Conservation (phyloP, 92 coral and sea anemone species). For the Paramuricea clavata region DNA sequence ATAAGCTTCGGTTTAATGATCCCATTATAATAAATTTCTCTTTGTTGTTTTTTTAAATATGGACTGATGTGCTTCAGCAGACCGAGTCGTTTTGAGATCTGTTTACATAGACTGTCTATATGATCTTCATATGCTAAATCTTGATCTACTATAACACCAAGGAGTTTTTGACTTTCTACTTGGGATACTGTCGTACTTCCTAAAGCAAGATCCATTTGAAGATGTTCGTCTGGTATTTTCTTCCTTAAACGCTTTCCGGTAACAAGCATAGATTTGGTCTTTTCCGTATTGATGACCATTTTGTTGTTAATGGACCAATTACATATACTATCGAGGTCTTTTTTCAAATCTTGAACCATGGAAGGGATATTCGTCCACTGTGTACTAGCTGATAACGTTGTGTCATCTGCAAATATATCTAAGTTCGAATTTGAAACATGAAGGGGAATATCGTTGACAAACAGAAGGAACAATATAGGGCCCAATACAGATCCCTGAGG, state of each 20-base stretch:
- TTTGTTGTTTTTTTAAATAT: not conserved
- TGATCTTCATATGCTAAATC: too few species aligned
- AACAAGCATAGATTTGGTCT: slow-evolving; percentile 54
- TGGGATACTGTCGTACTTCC: not conserved
- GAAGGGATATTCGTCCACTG: not conserved
- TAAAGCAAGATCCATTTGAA: not conserved
- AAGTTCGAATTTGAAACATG: slow-evolving; percentile 6
- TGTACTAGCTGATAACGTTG: not conserved
- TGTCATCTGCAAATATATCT: slow-evolving; percentile 16
- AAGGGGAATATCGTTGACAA: not conserved
- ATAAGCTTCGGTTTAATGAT: not conserved
- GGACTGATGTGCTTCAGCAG: slow-evolving; percentile 10
- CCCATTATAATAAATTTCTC: too few species aligned
- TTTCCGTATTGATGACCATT: slow-evolving; percentile 50
- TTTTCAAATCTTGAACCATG: not conserved
- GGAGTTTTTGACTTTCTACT: not conserved
- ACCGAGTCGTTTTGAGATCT: slow-evolving; percentile 14
- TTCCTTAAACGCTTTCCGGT: slow-evolving; percentile 5
- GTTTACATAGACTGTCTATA: not conserved
- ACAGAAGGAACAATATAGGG: not conserved
- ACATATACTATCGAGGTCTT: not conserved
- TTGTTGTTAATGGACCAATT: slow-evolving; percentile 47
- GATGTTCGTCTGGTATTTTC: not conserved
- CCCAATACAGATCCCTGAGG: not conserved
- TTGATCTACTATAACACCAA: not conserved